Conservation (phyloP, 2,888 invertebrate species). For the Blera fallax region DNA sequence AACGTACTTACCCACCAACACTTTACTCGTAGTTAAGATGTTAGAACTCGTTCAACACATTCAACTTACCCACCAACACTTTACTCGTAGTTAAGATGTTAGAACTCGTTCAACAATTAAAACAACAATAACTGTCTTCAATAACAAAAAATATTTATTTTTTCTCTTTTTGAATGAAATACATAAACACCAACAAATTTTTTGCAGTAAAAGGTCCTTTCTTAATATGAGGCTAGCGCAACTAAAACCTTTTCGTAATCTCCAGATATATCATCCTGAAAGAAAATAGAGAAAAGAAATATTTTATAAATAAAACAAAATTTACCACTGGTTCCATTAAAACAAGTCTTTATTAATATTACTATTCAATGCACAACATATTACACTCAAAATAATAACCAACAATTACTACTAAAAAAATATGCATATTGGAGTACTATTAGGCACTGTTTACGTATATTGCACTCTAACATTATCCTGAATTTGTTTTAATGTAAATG, state of each 20-base stretch:
- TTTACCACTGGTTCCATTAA: neutral
- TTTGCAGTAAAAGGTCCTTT: neutral
- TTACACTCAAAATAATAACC: slow-evolving; percentile 3
- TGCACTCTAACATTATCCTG: neutral
- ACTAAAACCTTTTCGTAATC: slow-evolving; percentile 87
- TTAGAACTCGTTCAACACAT: too few relatives aligned
- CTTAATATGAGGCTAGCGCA: slow-evolving; percentile 78
- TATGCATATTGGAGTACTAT: neutral
- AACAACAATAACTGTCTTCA: neutral
- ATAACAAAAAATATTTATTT: slow-evolving; percentile 19
- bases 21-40: too few relatives aligned
- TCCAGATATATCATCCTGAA: slow-evolving; percentile 87
- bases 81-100: too few relatives aligned
- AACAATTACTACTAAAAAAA: slow-evolving; percentile 22
- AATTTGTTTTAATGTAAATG: neutral
- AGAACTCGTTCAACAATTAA: too few relatives aligned
- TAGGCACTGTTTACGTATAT: neutral
- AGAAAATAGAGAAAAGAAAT: slow-evolving; percentile 76
- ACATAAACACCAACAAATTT: slow-evolving; percentile 6
- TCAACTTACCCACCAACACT: too few relatives aligned
- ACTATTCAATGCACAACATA: neutral
- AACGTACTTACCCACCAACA: too few relatives aligned
- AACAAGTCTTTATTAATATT: slow-evolving; percentile 30
- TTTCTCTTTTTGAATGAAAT: slow-evolving; percentile 13
- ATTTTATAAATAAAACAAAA: slow-evolving; percentile 38